Evolutionary conservation across 2,888 invertebrate species (phyloP).

Genomic region (Esperia sulphurella): DNA sequence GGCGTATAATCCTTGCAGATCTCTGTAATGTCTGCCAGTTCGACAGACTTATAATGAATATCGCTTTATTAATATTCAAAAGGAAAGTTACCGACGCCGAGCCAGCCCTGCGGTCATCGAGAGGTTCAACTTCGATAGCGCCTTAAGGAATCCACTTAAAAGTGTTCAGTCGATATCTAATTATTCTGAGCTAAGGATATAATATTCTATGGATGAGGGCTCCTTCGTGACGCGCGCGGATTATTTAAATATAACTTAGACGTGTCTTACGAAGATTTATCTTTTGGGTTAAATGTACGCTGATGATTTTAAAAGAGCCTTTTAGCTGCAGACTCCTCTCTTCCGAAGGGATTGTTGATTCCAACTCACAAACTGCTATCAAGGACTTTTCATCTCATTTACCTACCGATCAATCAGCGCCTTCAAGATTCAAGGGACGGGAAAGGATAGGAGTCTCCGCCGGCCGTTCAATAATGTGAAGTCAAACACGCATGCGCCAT

Average conservation of each 20-base stretch:
- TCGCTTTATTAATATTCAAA: conserved; percentile 58
- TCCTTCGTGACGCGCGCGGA: neutral
- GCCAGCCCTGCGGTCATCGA: conserved; percentile 31
- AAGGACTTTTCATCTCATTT: no score
- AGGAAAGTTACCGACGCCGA: conserved; percentile 29
- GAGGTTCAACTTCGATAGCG: conserved; percentile 31
- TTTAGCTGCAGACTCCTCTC: no score
- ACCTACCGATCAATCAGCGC: conserved; percentile 3
- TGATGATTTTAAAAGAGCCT: no score
- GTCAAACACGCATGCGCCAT: conserved; percentile 49
- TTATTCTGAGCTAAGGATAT: conserved; percentile 12
- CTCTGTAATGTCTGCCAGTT: conserved; percentile 49
- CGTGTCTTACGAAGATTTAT: no score
- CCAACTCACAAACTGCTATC: no score
- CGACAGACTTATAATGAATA: conserved; percentile 43
- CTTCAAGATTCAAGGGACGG: conserved; percentile 23
- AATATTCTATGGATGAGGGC: conserved; percentile 1
- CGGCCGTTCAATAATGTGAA: conserved; percentile 48
- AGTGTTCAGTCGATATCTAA: conserved; percentile 15
- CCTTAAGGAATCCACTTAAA: conserved; percentile 50
- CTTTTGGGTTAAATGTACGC: no score
- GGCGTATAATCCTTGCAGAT: conserved; percentile 59
- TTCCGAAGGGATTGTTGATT: no score
- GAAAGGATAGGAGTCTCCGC: conserved; percentile 1
- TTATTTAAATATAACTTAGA: neutral